These are phyloP conservation scores for Leptatherina wallacei DNA, from an alignment of 2,797 vertebrate genomes.

Conservation along the genomic window DNA sequence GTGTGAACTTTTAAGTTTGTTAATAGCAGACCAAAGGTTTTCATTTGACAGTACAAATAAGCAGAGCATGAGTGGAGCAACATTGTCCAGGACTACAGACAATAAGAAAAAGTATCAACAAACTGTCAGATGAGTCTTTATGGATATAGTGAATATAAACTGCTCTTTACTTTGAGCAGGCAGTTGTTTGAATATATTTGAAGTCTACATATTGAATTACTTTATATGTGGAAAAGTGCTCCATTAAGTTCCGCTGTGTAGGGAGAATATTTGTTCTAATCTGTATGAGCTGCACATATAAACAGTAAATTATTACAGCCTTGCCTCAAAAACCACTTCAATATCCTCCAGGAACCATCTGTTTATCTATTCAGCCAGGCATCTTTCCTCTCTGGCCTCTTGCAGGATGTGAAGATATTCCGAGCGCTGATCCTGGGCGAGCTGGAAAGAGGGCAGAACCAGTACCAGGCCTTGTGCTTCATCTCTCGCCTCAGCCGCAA, in stretches of 20 bases:
- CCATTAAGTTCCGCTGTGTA: slow-evolving; percentile 30
- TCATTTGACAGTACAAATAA: slow-evolving; percentile 60
- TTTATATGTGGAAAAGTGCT: slow-evolving; percentile 52
- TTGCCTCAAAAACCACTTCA: slow-evolving; percentile 14
- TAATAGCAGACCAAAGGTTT: slow-evolving; percentile 11
- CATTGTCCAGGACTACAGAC: slow-evolving; percentile 41
- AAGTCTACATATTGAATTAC: slow-evolving; percentile 60
- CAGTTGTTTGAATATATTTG: slow-evolving; percentile 59
- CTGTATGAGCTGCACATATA: slow-evolving; percentile 37
- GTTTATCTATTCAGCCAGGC: slow-evolving; percentile 35
- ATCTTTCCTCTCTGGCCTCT: slow-evolving; percentile 46
- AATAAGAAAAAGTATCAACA: slow-evolving; percentile 56
- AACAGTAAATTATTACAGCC: slow-evolving; percentile 41
- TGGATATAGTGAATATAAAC: slow-evolving; percentile 48
- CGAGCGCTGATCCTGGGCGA: slow-evolving; percentile 95
- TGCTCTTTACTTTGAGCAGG: slow-evolving; percentile 44
- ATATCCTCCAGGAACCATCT: slow-evolving; percentile 24
- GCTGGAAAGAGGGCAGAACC: slow-evolving; percentile 94
- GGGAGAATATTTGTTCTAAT: slow-evolving; percentile 51
- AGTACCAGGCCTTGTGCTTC: slow-evolving; percentile 97
- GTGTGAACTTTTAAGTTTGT: slow-evolving; percentile 26
- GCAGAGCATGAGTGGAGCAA: slow-evolving; percentile 29
- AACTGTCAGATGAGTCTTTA: slow-evolving; percentile 45
- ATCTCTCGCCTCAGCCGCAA: slow-evolving; percentile 91
- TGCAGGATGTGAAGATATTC: slow-evolving; percentile 96